Evolutionary conservation across 2,797 vertebrate genomes (phyloP), one percentile per base, ranked within the genome.

Genomic region (Enteromius trimaculatus): DNA sequence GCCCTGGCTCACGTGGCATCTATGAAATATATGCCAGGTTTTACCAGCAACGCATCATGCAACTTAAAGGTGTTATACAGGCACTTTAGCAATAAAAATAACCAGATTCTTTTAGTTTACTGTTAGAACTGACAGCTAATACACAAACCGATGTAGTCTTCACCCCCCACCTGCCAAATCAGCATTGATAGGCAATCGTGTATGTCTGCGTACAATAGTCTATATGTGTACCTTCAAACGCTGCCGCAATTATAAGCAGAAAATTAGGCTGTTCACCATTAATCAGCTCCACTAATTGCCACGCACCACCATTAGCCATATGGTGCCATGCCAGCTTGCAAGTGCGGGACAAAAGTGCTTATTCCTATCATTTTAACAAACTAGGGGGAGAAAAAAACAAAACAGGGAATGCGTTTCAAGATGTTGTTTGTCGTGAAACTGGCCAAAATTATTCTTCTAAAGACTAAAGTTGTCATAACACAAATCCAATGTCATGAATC

Each of bases 281-380:
- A 98, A 99, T 99, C 97, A 98, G 96, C 92, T 94, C 92, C 92
- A 94, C 95, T 98, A 97, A 97, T 97, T 98, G 96, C 96, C 96
- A 93, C 95, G 93, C 92, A 94, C 93, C 94, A 96, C 96, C 96
- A 98, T 98, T 98, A 96, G 96, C 97, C 97, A 98, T 98, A 98
- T 98, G 97, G 96, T 98, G 94, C 96, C 92, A 95, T 95, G 96
- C 95, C 96, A 96, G 95, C 95, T 96, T 96, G 95, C 95, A 92
- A 93, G 92, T 93, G 91, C 89, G 92, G 94, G 94, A 95, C 94
- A 94, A 95, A 96, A 95, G 93, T 95, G 94, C 94, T 95, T 94
- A 93, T 94, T 95, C 95, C 94, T 83, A 82, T 87, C 23, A 72
- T 89, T 88, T 88, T 71, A 70, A 84, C 58, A 89, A 85, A 86